A percentile compares a stretch with the other conserved stretches of the same genome.
Conservation (phyloP, 2,797 vertebrate species). For the Hipposideros larvatus region DNA sequence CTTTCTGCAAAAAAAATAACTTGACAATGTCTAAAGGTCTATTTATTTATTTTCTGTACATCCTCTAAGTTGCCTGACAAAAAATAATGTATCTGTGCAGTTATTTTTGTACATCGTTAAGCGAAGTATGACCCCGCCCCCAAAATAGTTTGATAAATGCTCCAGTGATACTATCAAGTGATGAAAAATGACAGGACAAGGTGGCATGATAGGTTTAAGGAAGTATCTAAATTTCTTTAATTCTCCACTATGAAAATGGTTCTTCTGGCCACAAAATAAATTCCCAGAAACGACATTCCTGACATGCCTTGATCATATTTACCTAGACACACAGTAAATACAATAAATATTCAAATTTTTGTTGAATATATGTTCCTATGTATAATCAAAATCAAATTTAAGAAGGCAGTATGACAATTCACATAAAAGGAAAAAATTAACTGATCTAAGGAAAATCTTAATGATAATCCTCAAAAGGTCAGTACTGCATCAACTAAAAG, state of each 20-base stretch:
- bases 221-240: not conserved
- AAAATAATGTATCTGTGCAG: not conserved
- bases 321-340: not conserved
- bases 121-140: not conserved
- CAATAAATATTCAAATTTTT: not conserved
- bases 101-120: not conserved
- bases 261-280: not conserved
- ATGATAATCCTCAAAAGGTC: not conserved
- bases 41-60: not conserved
- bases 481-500: not conserved
- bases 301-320: not conserved
- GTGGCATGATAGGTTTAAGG: not conserved
- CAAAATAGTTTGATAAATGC: not conserved
- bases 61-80: constrained; percentile 6
- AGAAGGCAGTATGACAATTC: not conserved
- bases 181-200: not conserved
- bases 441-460: not conserved
- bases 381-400: constrained; percentile 33
- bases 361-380: not conserved
- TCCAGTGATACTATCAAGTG: not conserved
- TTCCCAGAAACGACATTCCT: not conserved
- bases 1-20: not conserved
- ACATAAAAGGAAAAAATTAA: not conserved
- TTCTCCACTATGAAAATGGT: not conserved
- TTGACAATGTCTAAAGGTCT: not conserved